phyloP scores from a whole-genome alignment of 2,797 vertebrate species.

The Sebastes baramenuke region DNA sequence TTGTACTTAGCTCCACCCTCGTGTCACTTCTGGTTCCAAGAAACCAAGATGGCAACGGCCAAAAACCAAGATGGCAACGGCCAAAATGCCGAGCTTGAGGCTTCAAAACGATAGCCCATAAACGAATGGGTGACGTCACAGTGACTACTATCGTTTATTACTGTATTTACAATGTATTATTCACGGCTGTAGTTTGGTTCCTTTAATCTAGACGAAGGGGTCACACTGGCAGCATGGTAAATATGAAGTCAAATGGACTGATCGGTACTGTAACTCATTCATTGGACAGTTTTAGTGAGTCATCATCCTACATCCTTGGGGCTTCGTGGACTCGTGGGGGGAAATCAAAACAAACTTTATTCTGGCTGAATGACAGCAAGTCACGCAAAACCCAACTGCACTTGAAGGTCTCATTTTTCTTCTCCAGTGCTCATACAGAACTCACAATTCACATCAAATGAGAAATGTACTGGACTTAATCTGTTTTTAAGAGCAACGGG shows the following conservation, averaged over 20 bases:
- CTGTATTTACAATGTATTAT: no score
- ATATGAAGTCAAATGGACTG: background rate
- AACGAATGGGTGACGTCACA: rapidly evolving
- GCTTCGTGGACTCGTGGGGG: background rate
- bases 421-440: background rate
- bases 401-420: background rate
- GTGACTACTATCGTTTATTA: rapidly evolving
- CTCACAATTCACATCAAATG: background rate
- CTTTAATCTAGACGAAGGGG: background rate
- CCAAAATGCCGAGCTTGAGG: rapidly evolving
- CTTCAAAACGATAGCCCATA: no score
- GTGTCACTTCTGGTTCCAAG: no score
- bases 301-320: background rate
- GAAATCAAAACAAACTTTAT: background rate
- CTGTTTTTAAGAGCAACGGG: background rate
- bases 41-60: no score
- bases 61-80: rapidly evolving
- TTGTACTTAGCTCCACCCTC: no score
- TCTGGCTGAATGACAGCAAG: background rate
- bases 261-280: no score
- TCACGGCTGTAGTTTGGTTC: background rate
- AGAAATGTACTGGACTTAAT: background rate
- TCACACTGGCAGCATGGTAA: background rate
- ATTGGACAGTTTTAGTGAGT: background rate
- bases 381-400: background rate